phyloP scores from a whole-genome alignment of 2,113 vertebrate species.

The Pholis gunnellus region DNA sequence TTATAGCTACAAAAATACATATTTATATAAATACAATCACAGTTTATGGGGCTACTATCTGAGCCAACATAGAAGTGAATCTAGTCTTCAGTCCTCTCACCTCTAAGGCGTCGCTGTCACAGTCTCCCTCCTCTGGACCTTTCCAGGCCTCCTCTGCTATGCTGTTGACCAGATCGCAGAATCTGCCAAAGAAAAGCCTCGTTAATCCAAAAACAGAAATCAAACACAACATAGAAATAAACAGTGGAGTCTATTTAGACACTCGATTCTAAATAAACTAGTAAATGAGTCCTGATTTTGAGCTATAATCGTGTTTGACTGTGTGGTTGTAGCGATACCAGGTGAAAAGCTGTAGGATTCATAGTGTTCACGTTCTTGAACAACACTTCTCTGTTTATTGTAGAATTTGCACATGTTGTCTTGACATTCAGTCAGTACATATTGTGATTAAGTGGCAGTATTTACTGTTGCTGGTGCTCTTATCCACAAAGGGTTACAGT shows the following conservation, averaged over 20 bases:
- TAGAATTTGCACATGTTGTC: neutral
- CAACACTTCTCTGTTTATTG: neutral
- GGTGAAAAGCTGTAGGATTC: neutral
- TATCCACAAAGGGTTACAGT: constrained; percentile 30
- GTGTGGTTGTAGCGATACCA: neutral
- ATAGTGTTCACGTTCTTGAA: neutral
- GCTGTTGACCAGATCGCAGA: constrained; percentile 96
- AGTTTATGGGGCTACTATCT: neutral
- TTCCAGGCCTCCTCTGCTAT: constrained; percentile 94
- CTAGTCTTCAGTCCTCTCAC: constrained; percentile 74
- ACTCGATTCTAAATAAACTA: neutral
- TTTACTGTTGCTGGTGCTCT: constrained; percentile 30
- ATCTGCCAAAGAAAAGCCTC: constrained; percentile 79
- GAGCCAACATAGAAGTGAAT: neutral
- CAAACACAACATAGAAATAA: neutral
- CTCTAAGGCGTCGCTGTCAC: constrained; percentile 92
- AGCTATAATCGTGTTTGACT: neutral
- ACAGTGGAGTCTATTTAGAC: neutral
- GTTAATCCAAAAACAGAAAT: constrained; percentile 2
- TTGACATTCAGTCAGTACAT: neutral
- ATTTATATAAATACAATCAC: neutral
- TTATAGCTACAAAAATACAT: neutral
- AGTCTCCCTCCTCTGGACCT: constrained; percentile 91
- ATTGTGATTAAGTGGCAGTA: neutral
- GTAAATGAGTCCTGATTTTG: neutral